Percentiles rank a stretch among this genome's conserved stretches.
phyloP scores from a whole-genome alignment of 2,113 vertebrate species.

The Delphinus delphis region DNA sequence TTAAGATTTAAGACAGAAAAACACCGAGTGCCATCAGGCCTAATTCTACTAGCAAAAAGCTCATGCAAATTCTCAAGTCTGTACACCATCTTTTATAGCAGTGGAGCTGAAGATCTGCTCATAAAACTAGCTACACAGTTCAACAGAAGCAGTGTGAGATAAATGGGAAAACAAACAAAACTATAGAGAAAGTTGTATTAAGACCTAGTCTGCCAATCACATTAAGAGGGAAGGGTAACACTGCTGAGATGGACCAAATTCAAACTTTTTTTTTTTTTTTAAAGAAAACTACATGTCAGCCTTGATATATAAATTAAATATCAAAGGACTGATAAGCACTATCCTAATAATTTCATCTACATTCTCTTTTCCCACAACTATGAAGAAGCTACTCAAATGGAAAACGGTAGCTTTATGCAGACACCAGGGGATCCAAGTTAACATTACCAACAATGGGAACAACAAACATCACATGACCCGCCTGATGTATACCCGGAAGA shows the following conservation, averaged over 20 bases:
- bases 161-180: background rate
- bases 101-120: background rate
- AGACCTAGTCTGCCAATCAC: background rate
- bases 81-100: background rate
- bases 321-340: background rate
- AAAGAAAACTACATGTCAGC: background rate
- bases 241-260: background rate
- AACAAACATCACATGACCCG: background rate
- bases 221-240: background rate
- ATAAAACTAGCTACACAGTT: background rate
- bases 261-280: background rate
- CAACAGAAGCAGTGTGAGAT: background rate
- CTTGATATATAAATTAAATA: background rate
- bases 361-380: background rate
- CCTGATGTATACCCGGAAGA: fast-evolving
- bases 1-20: background rate
- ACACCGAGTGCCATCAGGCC: background rate
- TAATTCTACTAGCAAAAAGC: background rate
- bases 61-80: background rate
- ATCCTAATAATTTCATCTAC: background rate
- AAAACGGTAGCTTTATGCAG: background rate
- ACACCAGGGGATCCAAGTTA: background rate
- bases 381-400: background rate
- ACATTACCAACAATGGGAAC: background rate
- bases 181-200: background rate